Evolutionary conservation across 2,888 invertebrate species (phyloP), one percentile per base, ranked within the genome.

Genomic region (Gnatocerus cornutus): DNA sequence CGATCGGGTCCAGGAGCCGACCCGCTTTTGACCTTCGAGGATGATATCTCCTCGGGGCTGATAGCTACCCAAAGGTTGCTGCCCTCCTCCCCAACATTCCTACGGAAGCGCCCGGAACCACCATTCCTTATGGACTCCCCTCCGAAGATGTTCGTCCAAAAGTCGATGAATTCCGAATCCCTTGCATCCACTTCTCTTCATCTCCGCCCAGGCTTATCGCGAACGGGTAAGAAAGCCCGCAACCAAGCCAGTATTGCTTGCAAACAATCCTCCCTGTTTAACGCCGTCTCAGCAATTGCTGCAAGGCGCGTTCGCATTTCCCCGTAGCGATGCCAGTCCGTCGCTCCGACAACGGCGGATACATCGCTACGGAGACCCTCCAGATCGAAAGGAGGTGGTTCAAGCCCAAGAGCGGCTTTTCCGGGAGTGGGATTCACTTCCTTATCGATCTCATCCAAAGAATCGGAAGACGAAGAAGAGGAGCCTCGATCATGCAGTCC

Each of bases 71-170:
- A 33, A n/a, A 33, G 33, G 9, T n/a, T 6, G 7, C 33, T 2
- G 33, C n/a, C 33, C 2, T 33, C 33, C n/a, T n/a, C 9, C 7
- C 33, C n/a, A 6, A n/a, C 7, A 1, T 6, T n/a, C 33, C 33
- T 33, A 33, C n/a, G 33, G 33, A n/a, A 2, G 7, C 33, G 7
- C 12, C 12, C 41, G 6, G 6, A 1, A 2, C 3, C n/a, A 3
- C 6, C 12, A 12, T 41, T 5, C 6, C 12, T 4, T 13, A 41
- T 41, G 13, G 41, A 41, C 41, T 41, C 41, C 41, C 12, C 41
- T 41, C 10, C 12, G 41, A 41, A 12, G 41, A 41, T 41, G 41
- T 41, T 41, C 12, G 12, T 41, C 41, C 41, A 41, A 41, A 41
- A 41, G 12, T 13, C 41, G 9, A 37, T 2, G 7, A 37, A 37